Percentiles rank a stretch among this genome's conserved stretches.
phyloP scores from a whole-genome alignment of 2,113 vertebrate genomes.

The Proteles cristata region DNA sequence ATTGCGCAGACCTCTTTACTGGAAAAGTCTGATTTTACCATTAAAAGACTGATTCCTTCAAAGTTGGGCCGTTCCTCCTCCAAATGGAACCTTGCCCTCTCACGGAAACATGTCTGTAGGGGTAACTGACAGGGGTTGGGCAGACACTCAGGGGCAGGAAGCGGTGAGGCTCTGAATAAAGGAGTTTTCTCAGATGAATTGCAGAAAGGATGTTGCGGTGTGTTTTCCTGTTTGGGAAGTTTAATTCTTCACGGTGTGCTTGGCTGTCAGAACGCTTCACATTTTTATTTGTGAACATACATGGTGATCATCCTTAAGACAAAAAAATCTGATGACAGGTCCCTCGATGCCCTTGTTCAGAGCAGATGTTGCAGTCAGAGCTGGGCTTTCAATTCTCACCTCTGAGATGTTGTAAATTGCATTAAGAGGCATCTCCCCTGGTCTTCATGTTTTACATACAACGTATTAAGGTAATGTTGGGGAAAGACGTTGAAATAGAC shows the following conservation, averaged over 20 bases:
- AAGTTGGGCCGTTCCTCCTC: neutral
- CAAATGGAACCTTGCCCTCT: neutral
- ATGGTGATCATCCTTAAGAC: conserved; percentile 87
- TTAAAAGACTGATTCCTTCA: conserved; percentile 14
- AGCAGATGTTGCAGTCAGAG: conserved; percentile 85
- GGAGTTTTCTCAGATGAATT: neutral
- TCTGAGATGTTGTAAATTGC: conserved; percentile 47
- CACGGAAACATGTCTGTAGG: neutral
- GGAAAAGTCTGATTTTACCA: conserved; percentile 70
- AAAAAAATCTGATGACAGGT: conserved; percentile 79
- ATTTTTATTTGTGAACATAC: conserved; percentile 86
- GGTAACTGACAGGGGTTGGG: neutral
- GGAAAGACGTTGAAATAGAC: conserved; percentile 45
- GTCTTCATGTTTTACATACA: conserved; percentile 12
- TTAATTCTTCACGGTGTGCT: conserved; percentile 86
- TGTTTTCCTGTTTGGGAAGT: conserved; percentile 66
- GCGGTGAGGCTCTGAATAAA: neutral
- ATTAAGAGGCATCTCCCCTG: neutral
- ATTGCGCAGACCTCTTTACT: neutral
- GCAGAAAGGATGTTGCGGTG: neutral
- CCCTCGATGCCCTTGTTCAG: conserved; percentile 84
- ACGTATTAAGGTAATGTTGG: conserved; percentile 57
- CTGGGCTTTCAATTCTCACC: conserved; percentile 77
- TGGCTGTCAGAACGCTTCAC: conserved; percentile 86
- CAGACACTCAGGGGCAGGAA: neutral